Evolutionary conservation across 2,888 invertebrate genomes (phyloP).

Genomic region (Oxystoma pomonae): DNA sequence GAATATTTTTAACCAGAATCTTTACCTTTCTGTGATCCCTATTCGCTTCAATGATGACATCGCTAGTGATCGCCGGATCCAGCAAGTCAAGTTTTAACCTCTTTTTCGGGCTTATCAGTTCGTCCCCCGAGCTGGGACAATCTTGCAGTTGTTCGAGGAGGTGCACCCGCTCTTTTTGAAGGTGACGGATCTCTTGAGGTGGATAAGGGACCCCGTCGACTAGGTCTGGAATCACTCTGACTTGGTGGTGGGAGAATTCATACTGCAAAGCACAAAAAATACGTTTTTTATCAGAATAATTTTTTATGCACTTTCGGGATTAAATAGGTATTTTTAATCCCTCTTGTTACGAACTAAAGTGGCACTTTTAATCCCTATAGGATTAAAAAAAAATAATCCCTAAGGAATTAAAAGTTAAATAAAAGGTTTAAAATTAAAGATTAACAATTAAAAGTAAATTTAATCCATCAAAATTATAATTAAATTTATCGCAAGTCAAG

Average conservation of each 20-base stretch:
- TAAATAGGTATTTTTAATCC: too few relatives aligned
- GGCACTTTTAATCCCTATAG: too few relatives aligned
- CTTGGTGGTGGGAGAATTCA: constrained; percentile 12
- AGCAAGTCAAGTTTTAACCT: constrained; percentile 58
- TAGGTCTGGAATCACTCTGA: constrained; percentile 23
- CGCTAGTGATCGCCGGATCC: constrained; percentile 38
- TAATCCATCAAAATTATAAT: too few relatives aligned
- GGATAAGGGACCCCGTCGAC: constrained; percentile 31
- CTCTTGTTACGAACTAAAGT: too few relatives aligned
- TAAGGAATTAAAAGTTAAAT: too few relatives aligned
- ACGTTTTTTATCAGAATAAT: background rate
- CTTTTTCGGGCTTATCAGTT: constrained; percentile 62
- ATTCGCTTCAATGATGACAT: constrained; percentile 47
- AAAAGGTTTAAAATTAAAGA: too few relatives aligned
- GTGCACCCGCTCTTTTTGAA: constrained; percentile 68
- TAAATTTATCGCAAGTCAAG: too few relatives aligned
- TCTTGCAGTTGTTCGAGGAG: constrained; percentile 67
- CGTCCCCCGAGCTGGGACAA: constrained; percentile 67
- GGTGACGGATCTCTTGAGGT: constrained; percentile 58
- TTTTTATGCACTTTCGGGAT: too few relatives aligned
- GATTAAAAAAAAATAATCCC: too few relatives aligned
- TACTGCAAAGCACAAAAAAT: background rate
- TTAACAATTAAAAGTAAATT: too few relatives aligned
- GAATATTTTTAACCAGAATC: constrained; percentile 10
- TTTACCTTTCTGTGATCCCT: constrained; percentile 40